phyloP scores from a whole-genome alignment of 2,888 invertebrate species.

The Tetramorium bicarinatum region DNA sequence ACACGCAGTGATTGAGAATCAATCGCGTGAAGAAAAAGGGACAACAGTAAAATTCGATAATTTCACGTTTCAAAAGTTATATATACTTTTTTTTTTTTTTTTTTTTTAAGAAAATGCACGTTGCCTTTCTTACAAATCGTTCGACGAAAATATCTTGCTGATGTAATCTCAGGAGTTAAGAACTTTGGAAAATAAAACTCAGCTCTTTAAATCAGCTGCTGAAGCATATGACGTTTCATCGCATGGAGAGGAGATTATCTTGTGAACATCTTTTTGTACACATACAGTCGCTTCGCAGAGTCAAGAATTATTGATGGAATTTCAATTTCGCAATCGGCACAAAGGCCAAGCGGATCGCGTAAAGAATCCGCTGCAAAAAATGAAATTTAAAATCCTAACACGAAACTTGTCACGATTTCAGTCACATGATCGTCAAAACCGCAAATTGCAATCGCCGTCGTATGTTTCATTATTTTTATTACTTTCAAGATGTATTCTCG shows the following conservation, averaged over 20 bases:
- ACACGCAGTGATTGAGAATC: not conserved
- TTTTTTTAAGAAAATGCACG: not conserved
- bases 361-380: not conserved
- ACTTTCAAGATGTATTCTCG: not conserved
- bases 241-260: not conserved
- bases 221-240: not conserved
- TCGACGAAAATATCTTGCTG: not conserved
- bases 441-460: not conserved
- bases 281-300: not conserved
- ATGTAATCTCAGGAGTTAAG: not conserved
- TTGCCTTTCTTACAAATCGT: not conserved
- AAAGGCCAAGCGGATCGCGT: not conserved
- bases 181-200: not conserved
- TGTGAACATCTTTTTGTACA: not conserved
- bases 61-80: not conserved
- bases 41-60: not conserved
- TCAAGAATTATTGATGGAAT: slow-evolving; percentile 1
- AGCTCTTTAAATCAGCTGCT: not conserved
- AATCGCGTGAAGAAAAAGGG: not conserved
- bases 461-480: not conserved
- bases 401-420: not conserved
- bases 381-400: not conserved
- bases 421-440: not conserved
- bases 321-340: slow-evolving; percentile 6
- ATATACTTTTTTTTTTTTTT: not conserved